Base-by-base conservation (phyloP, 2,888 invertebrate species). In the Galeruca laticollis region DNA sequence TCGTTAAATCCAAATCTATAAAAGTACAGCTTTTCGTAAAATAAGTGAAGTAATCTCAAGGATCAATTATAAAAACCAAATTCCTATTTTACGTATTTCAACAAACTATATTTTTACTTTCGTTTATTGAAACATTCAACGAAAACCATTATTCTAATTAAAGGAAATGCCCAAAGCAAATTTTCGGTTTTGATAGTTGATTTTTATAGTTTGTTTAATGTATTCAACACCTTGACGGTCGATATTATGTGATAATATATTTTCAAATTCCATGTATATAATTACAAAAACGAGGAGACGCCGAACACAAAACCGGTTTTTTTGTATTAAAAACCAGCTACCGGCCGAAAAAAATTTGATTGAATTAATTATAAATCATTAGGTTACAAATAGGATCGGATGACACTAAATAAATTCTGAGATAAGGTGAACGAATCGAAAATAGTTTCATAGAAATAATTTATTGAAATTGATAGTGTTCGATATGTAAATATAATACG, bases 301-400 rank as follows among this genome's bases (percentile, higher is more conserved):
- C 37, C 9, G 2, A 47, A 47, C 15, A 9, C 15, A 10, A 47
- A 47, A 47, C 52, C 52, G 52, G 52, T 52, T 13, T 52, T 52
- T 21, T 26, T 26, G 52, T 21, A 18, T 47, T 18, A 26, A 18
- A 47, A 47, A 47, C 15, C 15, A 47, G 18, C 47, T 47, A 47
- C 47, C 47, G 18, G 8, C 5, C 18, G 9, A 13, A 37, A 37
- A 6, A 26, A 26, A 37, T 37, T 37, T 18, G 0, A 47, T 47
- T 47, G 18, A 9, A 52, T 52, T 26, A 21, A 52, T 52, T 52
- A 52, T 52, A 21, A 52, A 26, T 52, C 11, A 21, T 21, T 49
- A 49, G 20, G 20, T 21, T 51, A 51, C 21, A 26, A 20, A 51
- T 21, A 11, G 26, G 2, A 20, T 51, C 10, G 2, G 51, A 26